Percentiles rank a stretch among this genome's conserved stretches.
Evolutionary conservation across 2,888 invertebrate genomes (phyloP).

Genomic region (Cheilosia vulpina): DNA sequence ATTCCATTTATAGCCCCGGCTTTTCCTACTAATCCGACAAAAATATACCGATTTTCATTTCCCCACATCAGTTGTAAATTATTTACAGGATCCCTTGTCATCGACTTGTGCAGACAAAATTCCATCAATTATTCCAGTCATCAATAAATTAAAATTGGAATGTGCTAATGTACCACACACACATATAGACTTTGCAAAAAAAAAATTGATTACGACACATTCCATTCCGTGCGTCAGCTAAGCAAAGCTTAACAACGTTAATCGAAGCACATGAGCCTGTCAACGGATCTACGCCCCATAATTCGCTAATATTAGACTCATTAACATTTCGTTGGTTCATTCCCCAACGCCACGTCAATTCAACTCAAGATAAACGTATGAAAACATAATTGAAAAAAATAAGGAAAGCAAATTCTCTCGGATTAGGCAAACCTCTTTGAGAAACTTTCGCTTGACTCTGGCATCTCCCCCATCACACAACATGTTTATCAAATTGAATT

Average conservation of each 20-base stretch:
- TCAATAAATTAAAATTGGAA: not conserved
- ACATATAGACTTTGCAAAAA: not conserved
- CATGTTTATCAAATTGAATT: slow-evolving; percentile 36
- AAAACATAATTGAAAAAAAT: slow-evolving; percentile 21
- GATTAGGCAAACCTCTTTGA: slow-evolving; percentile 20
- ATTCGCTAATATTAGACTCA: slow-evolving; percentile 3
- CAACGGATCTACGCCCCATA: not conserved
- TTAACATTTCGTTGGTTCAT: not conserved
- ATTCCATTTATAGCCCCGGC: too few relatives aligned
- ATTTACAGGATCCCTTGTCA: too few relatives aligned
- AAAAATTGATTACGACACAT: not conserved
- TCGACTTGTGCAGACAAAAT: too few relatives aligned
- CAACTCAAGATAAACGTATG: not conserved
- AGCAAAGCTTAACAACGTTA: slow-evolving; percentile 3
- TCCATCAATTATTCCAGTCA: too few relatives aligned
- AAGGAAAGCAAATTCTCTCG: slow-evolving; percentile 6
- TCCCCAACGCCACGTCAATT: not conserved
- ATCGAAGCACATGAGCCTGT: slow-evolving; percentile 12
- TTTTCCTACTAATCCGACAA: too few relatives aligned
- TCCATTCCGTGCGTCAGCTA: not conserved
- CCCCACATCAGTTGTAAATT: too few relatives aligned
- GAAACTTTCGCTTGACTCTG: not conserved
- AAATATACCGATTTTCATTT: too few relatives aligned
- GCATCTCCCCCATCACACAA: not conserved
- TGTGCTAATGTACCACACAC: not conserved